These are phyloP conservation scores for Merops nubicus DNA, from an alignment of 2,113 vertebrate species.

Conservation along the genomic window DNA sequence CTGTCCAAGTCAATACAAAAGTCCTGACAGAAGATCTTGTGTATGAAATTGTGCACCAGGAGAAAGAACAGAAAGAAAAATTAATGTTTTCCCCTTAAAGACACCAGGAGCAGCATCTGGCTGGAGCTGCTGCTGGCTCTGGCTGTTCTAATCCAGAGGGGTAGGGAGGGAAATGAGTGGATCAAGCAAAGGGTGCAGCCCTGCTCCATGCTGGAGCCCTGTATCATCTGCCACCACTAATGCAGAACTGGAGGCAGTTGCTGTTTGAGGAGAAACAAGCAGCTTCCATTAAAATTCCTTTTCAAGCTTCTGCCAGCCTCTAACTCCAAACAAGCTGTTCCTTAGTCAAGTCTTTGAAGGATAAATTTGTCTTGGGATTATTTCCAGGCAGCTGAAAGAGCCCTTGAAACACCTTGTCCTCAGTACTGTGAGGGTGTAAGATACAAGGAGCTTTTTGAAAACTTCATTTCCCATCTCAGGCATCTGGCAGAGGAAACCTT, in stretches of 20 bases:
- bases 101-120: neutral
- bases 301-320: neutral
- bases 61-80: neutral
- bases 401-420: neutral
- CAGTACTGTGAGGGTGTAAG: neutral
- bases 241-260: neutral
- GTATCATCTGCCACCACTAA: too few species aligned
- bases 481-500: neutral
- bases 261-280: neutral
- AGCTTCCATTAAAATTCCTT: neutral
- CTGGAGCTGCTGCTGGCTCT: neutral
- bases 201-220: neutral
- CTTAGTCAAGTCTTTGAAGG: neutral
- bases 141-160: neutral
- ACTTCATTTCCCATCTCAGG: neutral
- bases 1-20: neutral
- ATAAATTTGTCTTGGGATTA: neutral
- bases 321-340: neutral
- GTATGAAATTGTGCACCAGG: neutral
- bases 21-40: neutral
- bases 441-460: neutral
- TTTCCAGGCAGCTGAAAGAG: neutral
- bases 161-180: neutral
- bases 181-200: fast-evolving
- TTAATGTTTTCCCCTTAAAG: neutral